Base-by-base conservation (phyloP, 1,140 invertebrate genomes). In the Drosophila murphyi region DNA sequence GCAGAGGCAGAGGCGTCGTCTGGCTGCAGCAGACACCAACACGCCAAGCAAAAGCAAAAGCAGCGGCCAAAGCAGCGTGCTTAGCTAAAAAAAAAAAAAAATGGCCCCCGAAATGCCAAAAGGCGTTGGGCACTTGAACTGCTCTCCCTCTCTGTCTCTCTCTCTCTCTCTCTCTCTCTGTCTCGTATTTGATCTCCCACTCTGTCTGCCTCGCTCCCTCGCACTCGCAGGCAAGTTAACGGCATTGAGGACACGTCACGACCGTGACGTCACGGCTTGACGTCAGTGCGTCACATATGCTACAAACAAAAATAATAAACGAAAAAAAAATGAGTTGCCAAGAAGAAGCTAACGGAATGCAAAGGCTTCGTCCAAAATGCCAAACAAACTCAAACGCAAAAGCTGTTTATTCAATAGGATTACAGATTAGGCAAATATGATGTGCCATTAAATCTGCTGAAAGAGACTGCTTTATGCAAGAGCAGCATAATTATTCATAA, bases 61-160 rank as follows among this genome's bases (percentile, higher is more conserved):
- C 12, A 68, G 57, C 6, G 10, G 37, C 51, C 41, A 41, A 47
- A 45, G 20, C 39, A 29, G 37, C 48, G 37, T 39, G 34, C 34
- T 39, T n/a, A 43, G 20, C 54, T 20, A 43, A 3, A 43, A 43
- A 43, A 5, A 37, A 5, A 4, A 37, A 5, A 37, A n/a, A 86
- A 87, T 72, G 82, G 82, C 80, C 72, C 68, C 82, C 72, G 79
- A 79, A 86, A 86, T 76, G 83, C 79, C 79, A 76, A 82, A 87
- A 79, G 79, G 76, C 76, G 69, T 48, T 65, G 51, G 57, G 62
- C 72, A 71, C 47, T 71, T 75, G 74, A 72, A 76, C 64, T 72
- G 61, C 28, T 63, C 41, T 20, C 28, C 6, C 20, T 10, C 45
- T 39, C 52, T 65, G 51, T 48, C 5, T 28, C 7, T 45, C 3